A percentile compares a stretch with the other conserved stretches of the same genome.
phyloP scores from a whole-genome alignment of 2,888 invertebrate genomes.

The Laspeyria flexula region DNA sequence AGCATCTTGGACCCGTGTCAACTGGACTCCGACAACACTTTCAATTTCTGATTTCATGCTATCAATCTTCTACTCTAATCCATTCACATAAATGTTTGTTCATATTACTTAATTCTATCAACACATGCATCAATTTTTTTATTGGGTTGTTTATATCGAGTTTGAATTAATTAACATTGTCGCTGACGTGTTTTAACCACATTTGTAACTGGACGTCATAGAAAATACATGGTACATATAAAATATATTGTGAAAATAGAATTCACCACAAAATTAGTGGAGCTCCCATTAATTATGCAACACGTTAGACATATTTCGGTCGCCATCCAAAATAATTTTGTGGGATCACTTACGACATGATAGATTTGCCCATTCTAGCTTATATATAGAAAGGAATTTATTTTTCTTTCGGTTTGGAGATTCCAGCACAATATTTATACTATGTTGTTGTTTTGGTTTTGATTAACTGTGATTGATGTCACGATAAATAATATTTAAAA shows the following conservation, averaged over 20 bases:
- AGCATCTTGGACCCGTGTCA: conserved; percentile 82
- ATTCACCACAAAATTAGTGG: conserved; percentile 54
- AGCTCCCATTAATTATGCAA: conserved; percentile 61
- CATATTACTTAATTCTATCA: background rate
- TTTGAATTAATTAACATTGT: conserved; percentile 9
- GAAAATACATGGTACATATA: conserved; percentile 3
- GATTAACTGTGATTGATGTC: conserved; percentile 5
- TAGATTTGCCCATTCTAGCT: conserved; percentile 52
- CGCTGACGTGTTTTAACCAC: background rate
- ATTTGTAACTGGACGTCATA: conserved; percentile 4
- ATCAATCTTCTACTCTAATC: conserved; percentile 8
- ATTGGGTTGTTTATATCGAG: background rate
- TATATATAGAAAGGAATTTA: conserved; percentile 34
- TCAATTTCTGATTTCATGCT: conserved; percentile 57
- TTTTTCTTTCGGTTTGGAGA: conserved; percentile 26
- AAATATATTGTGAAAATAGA: conserved; percentile 29
- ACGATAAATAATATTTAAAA: background rate
- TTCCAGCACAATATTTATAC: conserved; percentile 15
- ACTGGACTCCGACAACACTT: conserved; percentile 71
- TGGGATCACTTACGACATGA: conserved; percentile 52
- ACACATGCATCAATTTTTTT: background rate
- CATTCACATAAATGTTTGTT: background rate
- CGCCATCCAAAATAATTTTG: conserved; percentile 65
- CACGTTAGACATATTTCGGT: conserved; percentile 66
- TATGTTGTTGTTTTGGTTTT: conserved; percentile 9